A percentile compares a stretch with the other conserved stretches of the same genome.
Conservation (phyloP, 2,797 vertebrate species). For the Muscicapa striata region DNA sequence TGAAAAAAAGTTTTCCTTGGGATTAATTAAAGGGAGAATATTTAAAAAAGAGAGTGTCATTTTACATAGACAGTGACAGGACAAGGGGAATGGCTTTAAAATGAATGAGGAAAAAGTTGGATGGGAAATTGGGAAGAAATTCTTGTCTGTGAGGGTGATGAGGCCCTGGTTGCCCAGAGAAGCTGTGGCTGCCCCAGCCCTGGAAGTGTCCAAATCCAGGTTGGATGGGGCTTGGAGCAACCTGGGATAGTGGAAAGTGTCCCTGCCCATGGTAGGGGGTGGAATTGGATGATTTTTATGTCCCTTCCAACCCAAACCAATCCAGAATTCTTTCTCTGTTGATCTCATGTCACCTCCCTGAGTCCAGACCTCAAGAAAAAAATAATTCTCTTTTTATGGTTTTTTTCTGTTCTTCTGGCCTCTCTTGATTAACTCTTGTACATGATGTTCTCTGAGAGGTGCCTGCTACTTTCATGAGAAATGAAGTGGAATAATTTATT, state of each 20-base stretch:
- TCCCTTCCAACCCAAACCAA: neutral
- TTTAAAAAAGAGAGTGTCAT: neutral
- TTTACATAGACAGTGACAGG: neutral
- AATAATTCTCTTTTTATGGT: neutral
- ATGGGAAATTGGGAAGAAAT: neutral
- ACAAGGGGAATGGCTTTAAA: neutral
- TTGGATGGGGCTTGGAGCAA: rapidly evolving
- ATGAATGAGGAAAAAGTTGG: no score
- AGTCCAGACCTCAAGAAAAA: neutral
- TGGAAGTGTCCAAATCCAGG: neutral
- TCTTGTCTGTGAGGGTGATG: rapidly evolving
- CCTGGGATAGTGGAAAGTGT: rapidly evolving
- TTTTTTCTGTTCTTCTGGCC: neutral
- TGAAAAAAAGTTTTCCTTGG: neutral
- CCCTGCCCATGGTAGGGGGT: neutral
- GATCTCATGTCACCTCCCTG: neutral
- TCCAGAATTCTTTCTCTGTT: neutral
- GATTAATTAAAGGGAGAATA: neutral
- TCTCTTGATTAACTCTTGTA: neutral
- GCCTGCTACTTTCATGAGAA: conserved; percentile 6
- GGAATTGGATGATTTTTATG: neutral
- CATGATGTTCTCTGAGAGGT: neutral
- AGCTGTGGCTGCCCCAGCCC: neutral
- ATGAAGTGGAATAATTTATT: conserved; percentile 48
- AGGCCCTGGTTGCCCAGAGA: neutral